These are phyloP conservation scores for Atopsyche davidsoni DNA, from an alignment of 1,140 invertebrate species.

Conservation along the genomic window DNA sequence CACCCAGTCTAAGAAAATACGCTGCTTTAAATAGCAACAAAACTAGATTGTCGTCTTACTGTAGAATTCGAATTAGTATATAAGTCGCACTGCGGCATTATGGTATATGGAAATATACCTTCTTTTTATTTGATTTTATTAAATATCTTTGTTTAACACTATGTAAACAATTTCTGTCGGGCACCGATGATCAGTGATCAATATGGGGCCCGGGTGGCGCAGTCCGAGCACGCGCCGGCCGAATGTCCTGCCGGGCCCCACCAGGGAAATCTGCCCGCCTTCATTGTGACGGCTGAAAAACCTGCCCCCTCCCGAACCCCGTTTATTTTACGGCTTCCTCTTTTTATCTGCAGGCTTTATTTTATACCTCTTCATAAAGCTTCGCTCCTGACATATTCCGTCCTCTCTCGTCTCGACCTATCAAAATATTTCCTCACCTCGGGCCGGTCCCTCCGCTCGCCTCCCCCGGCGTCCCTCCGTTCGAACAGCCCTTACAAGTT, in stretches of 20 bases:
- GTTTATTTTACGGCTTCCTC: slow-evolving; percentile 15
- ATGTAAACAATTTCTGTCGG: no score
- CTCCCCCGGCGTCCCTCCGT: slow-evolving; percentile 3
- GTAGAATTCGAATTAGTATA: no score
- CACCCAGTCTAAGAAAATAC: no score
- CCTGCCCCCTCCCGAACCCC: not conserved
- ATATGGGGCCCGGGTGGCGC: no score
- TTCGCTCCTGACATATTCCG: slow-evolving; percentile 15
- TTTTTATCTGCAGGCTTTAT: slow-evolving; percentile 14
- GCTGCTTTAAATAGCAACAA: no score
- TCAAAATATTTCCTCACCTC: slow-evolving; percentile 21
- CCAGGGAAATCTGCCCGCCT: slow-evolving; percentile 28
- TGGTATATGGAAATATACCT: no score
- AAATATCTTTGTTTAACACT: no score
- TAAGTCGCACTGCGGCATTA: no score
- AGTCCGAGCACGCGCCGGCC: slow-evolving; percentile 28
- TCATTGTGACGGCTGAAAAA: slow-evolving; percentile 28
- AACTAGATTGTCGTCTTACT: no score
- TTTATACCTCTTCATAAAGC: slow-evolving; percentile 20
- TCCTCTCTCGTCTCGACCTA: slow-evolving; percentile 6
- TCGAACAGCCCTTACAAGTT: slow-evolving; percentile 13
- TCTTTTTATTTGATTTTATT: no score
- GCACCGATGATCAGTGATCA: no score
- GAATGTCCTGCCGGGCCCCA: slow-evolving; percentile 29
- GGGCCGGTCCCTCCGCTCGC: slow-evolving; percentile 6